These are phyloP conservation scores for Chrysolina americana DNA, from an alignment of 2,888 invertebrate genomes.

Conservation along the genomic window DNA sequence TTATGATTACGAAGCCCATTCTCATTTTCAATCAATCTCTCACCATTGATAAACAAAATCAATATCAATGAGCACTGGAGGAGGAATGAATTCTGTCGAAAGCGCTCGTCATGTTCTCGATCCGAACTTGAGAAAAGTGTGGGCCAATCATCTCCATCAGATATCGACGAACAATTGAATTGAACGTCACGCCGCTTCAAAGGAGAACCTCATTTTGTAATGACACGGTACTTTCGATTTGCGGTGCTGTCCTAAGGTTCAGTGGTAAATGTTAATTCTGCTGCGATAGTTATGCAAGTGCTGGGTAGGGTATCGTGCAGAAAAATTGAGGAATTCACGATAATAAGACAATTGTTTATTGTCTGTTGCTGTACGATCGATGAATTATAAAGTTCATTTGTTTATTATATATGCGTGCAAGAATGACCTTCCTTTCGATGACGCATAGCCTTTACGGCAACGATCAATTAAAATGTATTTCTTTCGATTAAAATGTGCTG, in stretches of 20 bases:
- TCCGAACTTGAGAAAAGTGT: too few species aligned
- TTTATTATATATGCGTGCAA: constrained; percentile 24
- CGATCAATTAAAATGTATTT: background rate
- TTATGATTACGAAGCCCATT: too few species aligned
- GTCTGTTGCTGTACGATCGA: constrained; percentile 7
- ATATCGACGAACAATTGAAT: background rate
- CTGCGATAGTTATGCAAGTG: background rate
- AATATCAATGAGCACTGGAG: too few species aligned
- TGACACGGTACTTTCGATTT: background rate
- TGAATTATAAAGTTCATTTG: constrained; percentile 16
- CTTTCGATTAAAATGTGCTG: background rate
- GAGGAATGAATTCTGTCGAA: too few species aligned
- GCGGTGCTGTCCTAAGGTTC: background rate
- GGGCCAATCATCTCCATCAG: background rate
- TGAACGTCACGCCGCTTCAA: background rate
- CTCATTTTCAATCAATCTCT: too few species aligned
- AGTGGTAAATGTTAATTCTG: background rate
- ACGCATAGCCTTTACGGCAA: constrained; percentile 24
- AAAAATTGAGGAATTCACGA: constrained; percentile 23
- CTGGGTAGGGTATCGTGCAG: constrained; percentile 19
- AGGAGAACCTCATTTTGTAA: background rate
- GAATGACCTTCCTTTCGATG: constrained; percentile 29
- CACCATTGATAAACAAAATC: too few species aligned
- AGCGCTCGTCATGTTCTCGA: too few species aligned
- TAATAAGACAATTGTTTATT: constrained; percentile 10